Evolutionary conservation across 2,888 invertebrate genomes (phyloP), one percentile per base, ranked within the genome.

Genomic region (Hypolimnas misippus): DNA sequence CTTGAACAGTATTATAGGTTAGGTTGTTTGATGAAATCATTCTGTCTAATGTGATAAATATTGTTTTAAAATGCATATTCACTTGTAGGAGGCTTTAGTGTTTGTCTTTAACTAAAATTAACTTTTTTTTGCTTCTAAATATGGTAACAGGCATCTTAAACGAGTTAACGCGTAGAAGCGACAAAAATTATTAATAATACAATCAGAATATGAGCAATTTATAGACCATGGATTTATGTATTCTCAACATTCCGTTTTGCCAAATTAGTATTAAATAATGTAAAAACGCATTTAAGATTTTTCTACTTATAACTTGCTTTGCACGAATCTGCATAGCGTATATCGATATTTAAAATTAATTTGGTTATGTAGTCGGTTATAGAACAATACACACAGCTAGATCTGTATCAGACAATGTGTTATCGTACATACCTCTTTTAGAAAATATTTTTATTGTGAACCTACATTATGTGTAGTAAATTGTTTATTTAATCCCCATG

Each of bases 401-500:
- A 86, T 88, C 91, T 90, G 90, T 91, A 89, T 91, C 89, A 87
- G 89, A 87, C 85, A 77, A 76, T 76, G 78, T 81, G 67, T 73
- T 72, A 69, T 72, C 71, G 63, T 82, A 82, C 83, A 83, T 86
- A 90, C 86, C 88, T 89, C 86, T 87, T 86, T 88, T 90, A 88
- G 87, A 79, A 74, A 82, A 86, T 88, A 89, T 88, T 90, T 89
- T 91, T 89, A 91, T 89, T 89, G 89, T 92, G 84, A 89, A 89
- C 90, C 91, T 91, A 92, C 91, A 89, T 87, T 86, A 88, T 83
- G 89, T 90, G 91, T 92, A 92, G 91, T 92, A 92, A 92, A 92
- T 89, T 92, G 91, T 92, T 92, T 91, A 91, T 91, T 91, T 91
- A 90, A 91, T 89, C 87, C 84, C 73, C 74, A 58, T 57, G 71